Conservation (phyloP, 2,113 vertebrate species). For the Dromiciops gliroides region DNA sequence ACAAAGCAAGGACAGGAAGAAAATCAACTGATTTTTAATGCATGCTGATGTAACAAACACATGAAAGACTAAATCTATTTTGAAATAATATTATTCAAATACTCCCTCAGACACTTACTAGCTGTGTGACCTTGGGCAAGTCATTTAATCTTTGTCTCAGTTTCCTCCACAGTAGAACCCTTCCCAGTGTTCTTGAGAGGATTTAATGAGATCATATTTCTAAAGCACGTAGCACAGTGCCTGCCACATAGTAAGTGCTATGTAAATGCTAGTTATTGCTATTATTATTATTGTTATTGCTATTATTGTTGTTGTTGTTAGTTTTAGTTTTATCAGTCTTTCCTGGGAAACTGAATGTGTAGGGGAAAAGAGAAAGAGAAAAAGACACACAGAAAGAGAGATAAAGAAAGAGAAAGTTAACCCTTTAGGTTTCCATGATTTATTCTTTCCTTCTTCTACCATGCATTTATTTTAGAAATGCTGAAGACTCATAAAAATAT, state of each 20-base stretch:
- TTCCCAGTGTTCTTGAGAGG: not conserved
- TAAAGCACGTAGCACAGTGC: not conserved
- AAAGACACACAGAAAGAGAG: not conserved
- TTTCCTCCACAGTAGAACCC: not conserved
- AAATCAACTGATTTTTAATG: conserved; percentile 48
- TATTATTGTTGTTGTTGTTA: too few relatives aligned
- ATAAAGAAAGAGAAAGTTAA: not conserved
- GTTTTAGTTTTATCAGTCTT: not conserved
- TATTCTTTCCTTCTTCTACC: conserved; percentile 5
- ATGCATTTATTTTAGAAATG: not conserved
- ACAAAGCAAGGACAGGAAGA: not conserved
- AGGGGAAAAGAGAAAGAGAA: not conserved
- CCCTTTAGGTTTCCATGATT: conserved; percentile 45
- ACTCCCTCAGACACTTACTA: not conserved
- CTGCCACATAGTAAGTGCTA: not conserved
- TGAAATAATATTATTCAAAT: conserved; percentile 16
- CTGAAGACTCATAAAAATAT: conserved; percentile 46
- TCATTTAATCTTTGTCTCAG: not conserved
- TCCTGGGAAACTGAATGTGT: not conserved
- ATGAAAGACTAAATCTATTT: conserved; percentile 37
- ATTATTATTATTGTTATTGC: not conserved
- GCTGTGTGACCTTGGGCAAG: not conserved
- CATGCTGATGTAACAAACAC: conserved; percentile 4
- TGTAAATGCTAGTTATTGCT: not conserved
- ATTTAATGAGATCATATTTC: not conserved